A percentile compares a stretch with the other conserved stretches of the same genome.
Conservation (phyloP, 2,797 vertebrate species). For the Spea hammondii region DNA sequence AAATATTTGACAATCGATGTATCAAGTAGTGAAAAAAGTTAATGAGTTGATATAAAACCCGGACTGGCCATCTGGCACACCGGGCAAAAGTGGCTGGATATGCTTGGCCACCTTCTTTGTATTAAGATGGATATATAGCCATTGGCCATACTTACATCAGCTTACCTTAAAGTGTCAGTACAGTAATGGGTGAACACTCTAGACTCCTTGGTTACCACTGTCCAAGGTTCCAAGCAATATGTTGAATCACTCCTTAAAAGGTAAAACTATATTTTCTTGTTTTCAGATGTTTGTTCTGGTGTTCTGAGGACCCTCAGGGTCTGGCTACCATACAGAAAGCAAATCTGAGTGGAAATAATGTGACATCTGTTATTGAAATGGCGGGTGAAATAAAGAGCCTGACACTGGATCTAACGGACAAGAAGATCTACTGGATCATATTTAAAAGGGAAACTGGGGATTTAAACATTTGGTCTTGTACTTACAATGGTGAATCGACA, state of each 20-base stretch:
- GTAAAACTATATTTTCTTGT: slow-evolving; percentile 28
- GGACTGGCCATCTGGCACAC: no score
- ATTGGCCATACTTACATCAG: no score
- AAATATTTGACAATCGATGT: no score
- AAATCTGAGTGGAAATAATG: slow-evolving; percentile 61
- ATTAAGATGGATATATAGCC: no score
- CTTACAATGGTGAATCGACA: slow-evolving; percentile 76
- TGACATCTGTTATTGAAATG: slow-evolving; percentile 68
- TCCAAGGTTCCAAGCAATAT: not conserved
- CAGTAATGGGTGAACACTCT: no score
- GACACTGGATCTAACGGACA: slow-evolving; percentile 71
- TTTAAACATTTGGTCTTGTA: slow-evolving; percentile 74
- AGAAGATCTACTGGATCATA: slow-evolving; percentile 84
- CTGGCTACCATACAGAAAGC: slow-evolving; percentile 72
- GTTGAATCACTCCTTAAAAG: not conserved
- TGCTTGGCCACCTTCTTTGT: no score
- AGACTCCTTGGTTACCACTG: no score
- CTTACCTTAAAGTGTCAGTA: no score
- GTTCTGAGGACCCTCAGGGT: slow-evolving; percentile 66
- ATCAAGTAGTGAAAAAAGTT: no score
- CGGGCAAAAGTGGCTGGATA: no score
- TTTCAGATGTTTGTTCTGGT: slow-evolving; percentile 86
- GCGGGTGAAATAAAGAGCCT: slow-evolving; percentile 67
- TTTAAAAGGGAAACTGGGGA: slow-evolving; percentile 59
- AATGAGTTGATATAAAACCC: no score